Base-by-base conservation (phyloP, 2,888 invertebrate genomes). In the Eretmocerus hayati region DNA sequence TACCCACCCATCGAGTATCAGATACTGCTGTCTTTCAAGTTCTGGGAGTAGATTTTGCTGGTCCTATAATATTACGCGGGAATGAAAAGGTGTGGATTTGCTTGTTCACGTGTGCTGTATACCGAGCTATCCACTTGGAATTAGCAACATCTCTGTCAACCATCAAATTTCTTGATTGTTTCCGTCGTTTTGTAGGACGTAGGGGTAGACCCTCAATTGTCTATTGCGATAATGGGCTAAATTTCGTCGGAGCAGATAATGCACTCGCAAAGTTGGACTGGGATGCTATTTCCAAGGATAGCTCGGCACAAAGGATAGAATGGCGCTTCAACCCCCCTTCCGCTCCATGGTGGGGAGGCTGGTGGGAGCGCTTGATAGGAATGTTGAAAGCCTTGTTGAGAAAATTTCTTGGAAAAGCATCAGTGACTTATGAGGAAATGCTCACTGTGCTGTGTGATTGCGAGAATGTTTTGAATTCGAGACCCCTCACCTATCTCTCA, bases 21-120 rank as follows among this genome's bases (percentile, higher is more conserved):
- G 43, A 43, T 58, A 37, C 48, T n/a, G 39, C 39, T 3, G 41
- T 48, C 33, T 56, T 59, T 42, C 50, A 57, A 37, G 38, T 56
- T 1, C 45, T 47, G 13, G 67, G 65, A 3, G 51, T 66, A 2
- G 68, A 67, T 54, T 57, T 64, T 32, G 56, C 62, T 0, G 72
- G 71, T 2, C 70, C 71, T 1, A 18, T 71, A 4, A 55, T 46
- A 13, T 43, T 67, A 4, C 61, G 47, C 36, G 56, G 48, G 3
- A 51, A 55, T 2, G 19, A 48, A 6, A 62, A 64, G 35, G 56
- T 44, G n/a, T n/a, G n/a, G n/a, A n/a, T n/a, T n/a, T n/a, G n/a
- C n/a, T n/a, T n/a, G n/a, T n/a, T n/a, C n/a, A 70, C 70, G 0
- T 72, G 71, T 56, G 63, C 69, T 1, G 56, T 66, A 0, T 68